Base-by-base conservation (phyloP, 2,888 invertebrate genomes). In the Mesoligia furuncula region DNA sequence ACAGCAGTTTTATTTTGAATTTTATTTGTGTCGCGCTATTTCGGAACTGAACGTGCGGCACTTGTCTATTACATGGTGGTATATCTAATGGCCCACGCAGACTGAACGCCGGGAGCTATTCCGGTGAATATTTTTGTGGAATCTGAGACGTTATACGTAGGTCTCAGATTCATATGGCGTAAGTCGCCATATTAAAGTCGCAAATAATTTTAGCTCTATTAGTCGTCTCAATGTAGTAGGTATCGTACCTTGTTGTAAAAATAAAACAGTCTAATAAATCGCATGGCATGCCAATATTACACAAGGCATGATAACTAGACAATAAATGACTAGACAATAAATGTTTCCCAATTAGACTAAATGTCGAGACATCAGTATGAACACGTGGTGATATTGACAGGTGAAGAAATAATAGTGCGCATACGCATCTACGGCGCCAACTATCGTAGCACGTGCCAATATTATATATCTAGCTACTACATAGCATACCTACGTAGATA, bases 11-110 rank as follows among this genome's bases (percentile, higher is more conserved):
- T 96, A 96, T 96, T 96, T 96, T 95, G 91, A 93, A 95, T 95
- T 96, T 96, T 96, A 96, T 96, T 96, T 96, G 95, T 96, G 96
- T 96, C 96, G 96, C 92, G 95, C 96, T 96, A 96, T 96, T 96
- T 96, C 90, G 89, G 96, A 95, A 91, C 93, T 91, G 93, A 94
- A 94, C 94, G 93, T 93, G 94, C 94, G 94, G 94, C 95, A 95
- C 95, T 95, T 95, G 95, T 95, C 94, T 94, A 93, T 93, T 95
- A 93, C 94, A 94, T 92, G 91, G 93, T 90, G 91, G 92, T 90
- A 87, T 90, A 92, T 92, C 90, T 91, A 91, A 89, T 91, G 90
- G 92, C 95, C 94, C 93, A 94, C 95, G 95, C 95, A 87, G 87
- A 88, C 90, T 89, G 86, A 87, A 91, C 89, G 91, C 88, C 88